Evolutionary conservation across 2,797 vertebrate species (phyloP).

Genomic region (Myioborus melanocephalus): DNA sequence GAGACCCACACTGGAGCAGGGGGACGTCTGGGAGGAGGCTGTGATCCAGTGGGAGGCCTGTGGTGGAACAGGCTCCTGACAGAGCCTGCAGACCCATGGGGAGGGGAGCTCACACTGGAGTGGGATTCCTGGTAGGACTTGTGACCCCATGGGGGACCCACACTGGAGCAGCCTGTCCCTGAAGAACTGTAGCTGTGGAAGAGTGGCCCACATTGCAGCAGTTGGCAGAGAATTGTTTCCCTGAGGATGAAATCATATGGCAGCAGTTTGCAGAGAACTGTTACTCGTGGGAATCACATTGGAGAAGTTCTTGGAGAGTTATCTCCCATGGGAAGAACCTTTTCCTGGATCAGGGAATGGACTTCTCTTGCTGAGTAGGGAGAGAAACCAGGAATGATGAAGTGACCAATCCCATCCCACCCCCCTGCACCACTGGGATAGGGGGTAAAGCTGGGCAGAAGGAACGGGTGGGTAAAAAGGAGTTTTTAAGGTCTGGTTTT

Average conservation of each 20-base stretch:
- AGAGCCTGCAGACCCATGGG: not conserved
- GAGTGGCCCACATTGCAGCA: not conserved
- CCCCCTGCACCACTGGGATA: no score
- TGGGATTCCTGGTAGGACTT: not conserved
- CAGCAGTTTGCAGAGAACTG: not conserved
- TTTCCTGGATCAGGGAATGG: accelerated
- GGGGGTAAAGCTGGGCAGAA: not conserved
- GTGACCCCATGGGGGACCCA: no score
- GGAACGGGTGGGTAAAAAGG: not conserved
- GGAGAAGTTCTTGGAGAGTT: not conserved
- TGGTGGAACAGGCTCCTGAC: not conserved
- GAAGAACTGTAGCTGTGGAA: no score
- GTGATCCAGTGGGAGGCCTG: accelerated
- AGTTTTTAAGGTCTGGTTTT: not conserved
- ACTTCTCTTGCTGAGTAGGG: not conserved
- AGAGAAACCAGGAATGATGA: not conserved
- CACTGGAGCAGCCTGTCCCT: not conserved
- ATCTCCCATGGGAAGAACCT: accelerated
- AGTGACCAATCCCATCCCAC: not conserved
- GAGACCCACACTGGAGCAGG: not conserved
- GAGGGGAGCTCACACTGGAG: not conserved
- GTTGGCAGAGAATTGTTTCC: not conserved
- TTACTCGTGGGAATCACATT: accelerated
- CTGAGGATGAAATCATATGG: not conserved
- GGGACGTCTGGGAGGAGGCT: not conserved